These are phyloP conservation scores for Trypoxylon attenuatum DNA, from an alignment of 2,888 invertebrate genomes.

Conservation along the genomic window DNA sequence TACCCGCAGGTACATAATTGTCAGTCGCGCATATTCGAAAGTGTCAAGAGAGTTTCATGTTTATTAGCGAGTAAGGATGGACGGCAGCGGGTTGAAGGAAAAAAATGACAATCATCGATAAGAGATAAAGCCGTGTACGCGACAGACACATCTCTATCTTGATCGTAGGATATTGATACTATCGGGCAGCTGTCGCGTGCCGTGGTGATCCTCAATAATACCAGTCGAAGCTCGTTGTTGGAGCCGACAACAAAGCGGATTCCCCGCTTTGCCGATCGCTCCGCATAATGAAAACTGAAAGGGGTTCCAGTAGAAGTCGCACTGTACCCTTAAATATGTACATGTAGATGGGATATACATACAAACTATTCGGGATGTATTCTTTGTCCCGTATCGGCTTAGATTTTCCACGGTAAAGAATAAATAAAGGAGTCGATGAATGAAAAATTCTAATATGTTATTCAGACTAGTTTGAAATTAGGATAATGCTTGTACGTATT, in stretches of 20 bases:
- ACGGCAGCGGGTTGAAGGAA: background rate
- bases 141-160: conserved; percentile 34
- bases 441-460: too few relatives aligned
- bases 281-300: conserved; percentile 57
- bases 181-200: conserved; percentile 68
- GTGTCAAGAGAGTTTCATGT: background rate
- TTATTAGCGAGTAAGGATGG: background rate
- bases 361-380: too few relatives aligned
- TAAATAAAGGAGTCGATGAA: too few relatives aligned
- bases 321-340: conserved; percentile 39
- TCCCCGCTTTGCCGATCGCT: conserved; percentile 48
- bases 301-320: conserved; percentile 61
- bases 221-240: conserved; percentile 50
- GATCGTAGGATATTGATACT: conserved; percentile 55
- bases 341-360: conserved; percentile 33
- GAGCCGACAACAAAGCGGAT: conserved; percentile 53
- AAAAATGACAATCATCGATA: conserved; percentile 8
- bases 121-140: background rate
- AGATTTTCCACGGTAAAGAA: too few relatives aligned
- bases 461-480: too few relatives aligned
- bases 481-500: too few relatives aligned
- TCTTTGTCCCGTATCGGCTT: too few relatives aligned
- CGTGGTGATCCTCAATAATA: conserved; percentile 29
- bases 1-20: background rate
- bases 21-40: too few relatives aligned